Evolutionary conservation across 2,888 invertebrate species (phyloP), one percentile per base, ranked within the genome.

Genomic region (Dicycla oo): DNA sequence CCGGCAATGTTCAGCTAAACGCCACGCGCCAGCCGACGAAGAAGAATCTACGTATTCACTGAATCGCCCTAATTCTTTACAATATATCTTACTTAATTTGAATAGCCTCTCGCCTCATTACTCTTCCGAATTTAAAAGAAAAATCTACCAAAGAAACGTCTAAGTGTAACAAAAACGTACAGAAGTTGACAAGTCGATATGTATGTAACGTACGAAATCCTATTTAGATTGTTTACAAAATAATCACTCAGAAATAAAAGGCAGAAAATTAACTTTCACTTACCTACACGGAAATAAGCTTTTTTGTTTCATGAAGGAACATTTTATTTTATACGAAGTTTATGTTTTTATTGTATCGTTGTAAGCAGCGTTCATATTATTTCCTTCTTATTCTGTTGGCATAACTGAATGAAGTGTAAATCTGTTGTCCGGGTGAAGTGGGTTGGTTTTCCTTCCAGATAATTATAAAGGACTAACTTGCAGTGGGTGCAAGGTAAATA

Each of bases 11-110:
- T 58, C 23, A 54, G 15, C 20, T 56, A 51, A 65, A 65, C 47
- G 43, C 30, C 26, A 6, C 61, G 57, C 51, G 51, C 45, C 26
- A 23, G 57, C 49, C 57, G 40, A 66, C 65, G 62, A 60, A 66
- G 81, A 81, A 72, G 62, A 73, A 72, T 80, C 30, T 73, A 51
- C 65, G 69, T 82, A 69, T 69, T 69, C 80, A 82, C 73, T 69
- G 73, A 73, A 63, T 78, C 73, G 65, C 30, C 62, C 62, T 78
- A 82, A 80, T 82, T 73, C 54, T 63, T 56, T 45, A 69, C 82
- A 82, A 78, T 80, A 80, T 82, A 80, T 80, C 82, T 80, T 78
- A 60, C 69, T 82, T 82, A 65, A 82, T 78, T 78, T 73, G 68
- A 82, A 80, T 82, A 80, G 62, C 38, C 63, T 53, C 58, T 40